Evolutionary conservation across 2,797 vertebrate species (phyloP).

Genomic region (Distichodus sexfasciatus): DNA sequence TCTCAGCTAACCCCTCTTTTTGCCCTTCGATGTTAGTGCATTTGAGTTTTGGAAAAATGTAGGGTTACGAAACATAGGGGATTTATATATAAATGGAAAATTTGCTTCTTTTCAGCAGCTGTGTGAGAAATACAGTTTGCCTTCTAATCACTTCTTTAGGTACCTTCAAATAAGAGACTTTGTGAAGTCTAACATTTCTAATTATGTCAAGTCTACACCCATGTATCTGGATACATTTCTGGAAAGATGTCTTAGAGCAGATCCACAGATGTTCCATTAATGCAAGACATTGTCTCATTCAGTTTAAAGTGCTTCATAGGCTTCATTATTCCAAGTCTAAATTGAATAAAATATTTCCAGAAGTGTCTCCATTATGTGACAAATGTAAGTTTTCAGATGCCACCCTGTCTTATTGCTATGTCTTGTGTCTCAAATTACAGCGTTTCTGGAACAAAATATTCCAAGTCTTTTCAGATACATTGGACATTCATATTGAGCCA

Average conservation of each 20-base stretch:
- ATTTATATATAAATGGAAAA: neutral
- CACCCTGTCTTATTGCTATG: neutral
- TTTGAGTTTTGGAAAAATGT: neutral
- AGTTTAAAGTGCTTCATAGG: neutral
- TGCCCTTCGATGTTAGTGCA: neutral
- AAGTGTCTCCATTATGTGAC: neutral
- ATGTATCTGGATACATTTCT: neutral
- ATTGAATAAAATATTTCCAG: neutral
- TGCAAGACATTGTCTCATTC: no score
- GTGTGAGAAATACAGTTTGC: neutral
- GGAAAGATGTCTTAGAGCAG: neutral
- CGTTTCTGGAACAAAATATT: neutral
- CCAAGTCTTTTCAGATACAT: neutral
- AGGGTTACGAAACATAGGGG: neutral
- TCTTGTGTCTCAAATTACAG: neutral
- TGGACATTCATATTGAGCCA: neutral
- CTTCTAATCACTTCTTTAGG: slow-evolving; percentile 6
- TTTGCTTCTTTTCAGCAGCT: slow-evolving; percentile 10
- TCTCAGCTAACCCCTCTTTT: neutral
- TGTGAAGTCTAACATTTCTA: neutral
- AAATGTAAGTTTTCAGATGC: neutral
- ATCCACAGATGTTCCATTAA: neutral
- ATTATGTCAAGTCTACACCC: neutral
- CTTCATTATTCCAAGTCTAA: neutral
- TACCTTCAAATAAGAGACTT: slow-evolving; percentile 14